Evolutionary conservation across 2,797 vertebrate species (phyloP).

Genomic region (Karalla daura): DNA sequence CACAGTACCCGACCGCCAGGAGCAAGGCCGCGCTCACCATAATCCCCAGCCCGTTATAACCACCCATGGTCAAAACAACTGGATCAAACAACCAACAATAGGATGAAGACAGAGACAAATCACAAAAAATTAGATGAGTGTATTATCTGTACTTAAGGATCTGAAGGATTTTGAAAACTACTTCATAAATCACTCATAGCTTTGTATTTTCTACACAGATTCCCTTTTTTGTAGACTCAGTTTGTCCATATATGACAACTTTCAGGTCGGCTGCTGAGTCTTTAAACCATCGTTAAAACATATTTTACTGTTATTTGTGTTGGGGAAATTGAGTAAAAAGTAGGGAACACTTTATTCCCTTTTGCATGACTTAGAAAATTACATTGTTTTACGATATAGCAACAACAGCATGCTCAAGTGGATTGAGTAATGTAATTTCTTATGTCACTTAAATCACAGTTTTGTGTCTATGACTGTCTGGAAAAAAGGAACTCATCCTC

Average conservation of each 20-base stretch:
- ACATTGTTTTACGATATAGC: no score
- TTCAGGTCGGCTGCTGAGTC: background rate
- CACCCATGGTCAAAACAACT: slow-evolving; percentile 55
- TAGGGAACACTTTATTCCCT: no score
- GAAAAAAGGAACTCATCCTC: background rate
- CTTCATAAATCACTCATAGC: background rate
- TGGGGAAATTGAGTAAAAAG: no score
- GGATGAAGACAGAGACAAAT: background rate
- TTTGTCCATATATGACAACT: background rate
- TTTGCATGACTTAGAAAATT: no score
- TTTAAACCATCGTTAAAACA: background rate
- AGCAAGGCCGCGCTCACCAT: slow-evolving; percentile 38
- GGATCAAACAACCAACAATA: background rate
- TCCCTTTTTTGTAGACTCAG: background rate
- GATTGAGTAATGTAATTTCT: background rate
- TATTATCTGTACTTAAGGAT: no score
- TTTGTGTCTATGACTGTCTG: background rate
- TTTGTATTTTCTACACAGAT: background rate
- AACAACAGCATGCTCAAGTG: no score
- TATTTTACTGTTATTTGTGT: no score
- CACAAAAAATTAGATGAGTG: no score
- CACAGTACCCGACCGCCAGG: slow-evolving; percentile 4
- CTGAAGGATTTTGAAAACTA: background rate
- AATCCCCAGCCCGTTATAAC: slow-evolving; percentile 12
- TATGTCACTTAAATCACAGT: background rate